Evolutionary conservation across 1,140 invertebrate species (phyloP).

Genomic region (Dendrolimus kikuchii): DNA sequence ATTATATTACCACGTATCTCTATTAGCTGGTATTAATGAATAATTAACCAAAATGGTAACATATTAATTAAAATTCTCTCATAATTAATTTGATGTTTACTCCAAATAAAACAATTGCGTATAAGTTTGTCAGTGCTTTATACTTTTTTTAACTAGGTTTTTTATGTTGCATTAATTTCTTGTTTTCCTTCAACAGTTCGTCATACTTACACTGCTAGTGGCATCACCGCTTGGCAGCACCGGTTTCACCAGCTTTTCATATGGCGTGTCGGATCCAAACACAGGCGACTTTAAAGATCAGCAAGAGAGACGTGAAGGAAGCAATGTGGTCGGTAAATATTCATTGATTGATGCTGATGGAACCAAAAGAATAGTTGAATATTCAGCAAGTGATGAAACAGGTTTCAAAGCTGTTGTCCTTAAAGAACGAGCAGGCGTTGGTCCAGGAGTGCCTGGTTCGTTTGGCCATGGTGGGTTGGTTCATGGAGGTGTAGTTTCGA

Average conservation of each 20-base stretch:
- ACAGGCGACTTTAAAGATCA: slow-evolving; percentile 70
- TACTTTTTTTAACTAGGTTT: too few relatives aligned
- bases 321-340: slow-evolving; percentile 71
- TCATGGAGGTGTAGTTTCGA: too few relatives aligned
- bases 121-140: too few relatives aligned
- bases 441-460: not conserved
- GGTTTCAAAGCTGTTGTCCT: slow-evolving; percentile 69
- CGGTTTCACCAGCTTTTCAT: slow-evolving; percentile 46
- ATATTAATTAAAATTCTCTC: too few relatives aligned
- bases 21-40: too few relatives aligned
- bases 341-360: slow-evolving; percentile 62
- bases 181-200: slow-evolving; percentile 22
- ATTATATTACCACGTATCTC: too few relatives aligned
- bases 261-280: slow-evolving; percentile 62
- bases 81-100: too few relatives aligned
- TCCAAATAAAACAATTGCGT: too few relatives aligned
- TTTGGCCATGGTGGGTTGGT: too few relatives aligned
- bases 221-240: slow-evolving; percentile 28
- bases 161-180: not conserved
- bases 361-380: slow-evolving; percentile 63
- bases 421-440: slow-evolving; percentile 42
- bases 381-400: slow-evolving; percentile 55
- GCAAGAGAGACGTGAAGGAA: slow-evolving; percentile 67
- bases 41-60: too few relatives aligned
- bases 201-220: slow-evolving; percentile 25